These are phyloP conservation scores for Apamea monoglypha DNA, from an alignment of 2,888 invertebrate species.

Conservation along the genomic window DNA sequence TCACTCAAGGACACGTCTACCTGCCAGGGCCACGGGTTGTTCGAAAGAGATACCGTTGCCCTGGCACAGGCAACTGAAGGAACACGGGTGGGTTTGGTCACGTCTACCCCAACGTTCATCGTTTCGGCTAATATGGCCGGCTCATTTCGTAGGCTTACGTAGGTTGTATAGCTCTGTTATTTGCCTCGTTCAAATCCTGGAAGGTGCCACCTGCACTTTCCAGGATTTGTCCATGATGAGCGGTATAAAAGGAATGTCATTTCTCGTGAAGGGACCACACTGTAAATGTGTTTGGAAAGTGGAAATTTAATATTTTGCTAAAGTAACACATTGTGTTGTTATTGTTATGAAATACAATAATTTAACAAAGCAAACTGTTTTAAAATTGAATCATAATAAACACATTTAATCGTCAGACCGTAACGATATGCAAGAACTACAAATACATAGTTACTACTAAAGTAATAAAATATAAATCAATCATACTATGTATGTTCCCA, in stretches of 20 bases:
- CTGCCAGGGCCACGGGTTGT: no score
- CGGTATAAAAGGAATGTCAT: neutral
- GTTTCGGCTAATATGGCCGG: neutral
- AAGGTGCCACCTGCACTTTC: neutral
- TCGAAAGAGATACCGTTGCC: no score
- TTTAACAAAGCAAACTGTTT: no score
- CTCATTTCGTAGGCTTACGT: neutral
- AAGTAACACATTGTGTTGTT: neutral
- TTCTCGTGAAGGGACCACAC: neutral
- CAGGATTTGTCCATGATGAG: neutral
- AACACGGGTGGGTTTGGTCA: no score
- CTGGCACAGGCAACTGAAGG: no score
- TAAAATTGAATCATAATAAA: neutral
- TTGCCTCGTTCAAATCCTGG: neutral
- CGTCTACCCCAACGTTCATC: no score
- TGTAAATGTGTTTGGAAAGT: neutral
- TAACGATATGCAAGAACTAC: neutral
- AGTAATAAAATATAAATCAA: conserved; percentile 8
- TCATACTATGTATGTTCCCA: neutral
- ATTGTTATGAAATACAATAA: neutral
- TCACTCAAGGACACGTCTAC: neutral
- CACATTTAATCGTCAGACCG: neutral
- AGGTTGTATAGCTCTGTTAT: neutral
- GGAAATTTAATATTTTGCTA: neutral
- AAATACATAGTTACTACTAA: neutral